These are phyloP conservation scores for Wiebesia pumilae DNA, from an alignment of 1,140 invertebrate species.

Conservation along the genomic window DNA sequence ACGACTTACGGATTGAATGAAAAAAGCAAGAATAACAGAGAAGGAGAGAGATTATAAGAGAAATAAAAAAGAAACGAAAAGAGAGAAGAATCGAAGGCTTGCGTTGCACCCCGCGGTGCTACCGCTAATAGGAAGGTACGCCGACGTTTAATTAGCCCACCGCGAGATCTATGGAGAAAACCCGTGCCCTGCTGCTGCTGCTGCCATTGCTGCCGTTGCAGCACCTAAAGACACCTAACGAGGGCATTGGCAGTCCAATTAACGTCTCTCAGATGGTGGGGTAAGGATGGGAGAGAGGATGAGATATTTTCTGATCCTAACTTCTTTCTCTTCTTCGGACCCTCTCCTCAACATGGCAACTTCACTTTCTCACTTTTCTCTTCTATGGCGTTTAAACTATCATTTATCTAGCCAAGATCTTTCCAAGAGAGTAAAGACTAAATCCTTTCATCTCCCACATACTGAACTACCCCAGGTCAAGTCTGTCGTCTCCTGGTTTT, in stretches of 20 bases:
- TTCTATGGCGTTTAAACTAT: conserved; percentile 35
- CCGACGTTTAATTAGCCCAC: conserved; percentile 65
- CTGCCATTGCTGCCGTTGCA: background rate
- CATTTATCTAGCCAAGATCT: conserved; percentile 48
- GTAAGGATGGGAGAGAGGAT: background rate
- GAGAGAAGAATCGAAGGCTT: conserved; percentile 27
- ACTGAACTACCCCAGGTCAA: background rate
- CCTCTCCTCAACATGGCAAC: background rate
- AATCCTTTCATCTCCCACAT: background rate
- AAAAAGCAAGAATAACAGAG: background rate
- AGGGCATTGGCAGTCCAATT: conserved; percentile 54
- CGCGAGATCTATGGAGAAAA: conserved; percentile 60
- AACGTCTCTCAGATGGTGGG: conserved; percentile 45
- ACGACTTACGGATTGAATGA: conserved; percentile 19
- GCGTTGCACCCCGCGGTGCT: conserved; percentile 57
- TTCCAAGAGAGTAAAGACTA: background rate
- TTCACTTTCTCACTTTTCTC: background rate
- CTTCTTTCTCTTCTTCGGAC: background rate
- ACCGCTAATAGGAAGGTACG: conserved; percentile 62
- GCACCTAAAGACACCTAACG: conserved; percentile 50
- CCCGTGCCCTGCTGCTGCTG: background rate
- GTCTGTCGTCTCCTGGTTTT: background rate
- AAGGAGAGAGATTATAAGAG: background rate
- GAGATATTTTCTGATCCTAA: conserved; percentile 11
- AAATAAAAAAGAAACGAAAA: background rate